These are phyloP conservation scores for Rafetus swinhoei DNA, from an alignment of 2,113 vertebrate genomes.

Conservation along the genomic window DNA sequence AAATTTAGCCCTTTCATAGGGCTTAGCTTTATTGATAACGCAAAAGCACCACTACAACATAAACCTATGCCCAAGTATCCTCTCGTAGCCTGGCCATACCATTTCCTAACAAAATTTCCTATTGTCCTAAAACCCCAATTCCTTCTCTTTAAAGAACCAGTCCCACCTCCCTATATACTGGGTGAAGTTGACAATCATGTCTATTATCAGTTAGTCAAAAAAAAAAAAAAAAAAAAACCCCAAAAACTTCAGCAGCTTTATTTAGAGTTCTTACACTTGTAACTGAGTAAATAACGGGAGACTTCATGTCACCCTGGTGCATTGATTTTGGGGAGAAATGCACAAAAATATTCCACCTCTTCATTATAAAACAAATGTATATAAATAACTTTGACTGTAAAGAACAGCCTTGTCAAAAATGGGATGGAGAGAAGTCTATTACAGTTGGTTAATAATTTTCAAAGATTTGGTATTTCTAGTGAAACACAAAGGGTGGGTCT, in stretches of 20 bases:
- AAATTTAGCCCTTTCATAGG: neutral
- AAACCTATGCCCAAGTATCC: neutral
- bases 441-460: neutral
- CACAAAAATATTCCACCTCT: neutral
- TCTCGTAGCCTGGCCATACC: neutral
- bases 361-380: neutral
- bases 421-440: neutral
- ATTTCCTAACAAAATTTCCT: neutral
- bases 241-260: neutral
- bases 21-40: neutral
- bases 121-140: conserved; percentile 1
- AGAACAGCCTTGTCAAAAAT: neutral
- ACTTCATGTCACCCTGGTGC: neutral
- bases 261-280: neutral
- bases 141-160: neutral
- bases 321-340: neutral
- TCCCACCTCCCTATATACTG: neutral
- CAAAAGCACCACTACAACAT: neutral
- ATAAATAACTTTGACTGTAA: neutral
- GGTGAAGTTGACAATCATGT: conserved; percentile 7
- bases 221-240: no score
- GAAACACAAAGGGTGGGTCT: neutral
- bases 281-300: neutral
- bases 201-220: neutral
- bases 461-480: neutral